Evolutionary conservation across 2,113 vertebrate genomes (phyloP).

Genomic region (Atlantisia rogersi): DNA sequence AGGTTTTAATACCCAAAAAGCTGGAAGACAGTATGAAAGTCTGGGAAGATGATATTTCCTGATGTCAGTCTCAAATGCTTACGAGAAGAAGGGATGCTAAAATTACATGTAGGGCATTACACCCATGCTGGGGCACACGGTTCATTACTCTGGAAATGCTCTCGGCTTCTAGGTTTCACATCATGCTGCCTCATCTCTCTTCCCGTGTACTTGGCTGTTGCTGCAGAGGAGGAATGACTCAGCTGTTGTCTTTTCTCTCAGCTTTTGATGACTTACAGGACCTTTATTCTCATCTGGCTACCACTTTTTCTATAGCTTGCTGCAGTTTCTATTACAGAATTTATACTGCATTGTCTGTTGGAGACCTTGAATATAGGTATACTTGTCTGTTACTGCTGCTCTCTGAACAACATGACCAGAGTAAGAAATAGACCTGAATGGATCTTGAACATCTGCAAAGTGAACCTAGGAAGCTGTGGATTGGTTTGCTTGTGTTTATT

Average conservation of each 20-base stretch:
- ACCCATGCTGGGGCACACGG: neutral
- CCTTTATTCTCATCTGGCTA: neutral
- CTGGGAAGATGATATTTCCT: neutral
- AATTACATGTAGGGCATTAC: neutral
- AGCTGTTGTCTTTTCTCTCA: neutral
- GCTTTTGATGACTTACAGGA: neutral
- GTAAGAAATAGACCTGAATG: neutral
- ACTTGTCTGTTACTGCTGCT: neutral
- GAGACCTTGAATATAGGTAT: neutral
- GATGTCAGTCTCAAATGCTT: neutral
- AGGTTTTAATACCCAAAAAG: neutral
- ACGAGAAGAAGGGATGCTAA: neutral
- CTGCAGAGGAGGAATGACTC: conserved; percentile 24
- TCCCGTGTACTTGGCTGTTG: neutral
- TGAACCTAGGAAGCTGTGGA: neutral
- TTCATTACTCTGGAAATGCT: neutral
- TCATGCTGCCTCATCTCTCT: neutral
- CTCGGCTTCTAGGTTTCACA: neutral
- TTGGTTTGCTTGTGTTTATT: neutral
- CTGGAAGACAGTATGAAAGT: neutral
- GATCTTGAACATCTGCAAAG: neutral
- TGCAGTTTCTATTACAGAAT: neutral
- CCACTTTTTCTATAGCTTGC: neutral
- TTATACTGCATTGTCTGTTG: neutral
- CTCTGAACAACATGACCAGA: neutral